Conservation (phyloP, 2,888 invertebrate genomes). For the Tupiocoris notatus region DNA sequence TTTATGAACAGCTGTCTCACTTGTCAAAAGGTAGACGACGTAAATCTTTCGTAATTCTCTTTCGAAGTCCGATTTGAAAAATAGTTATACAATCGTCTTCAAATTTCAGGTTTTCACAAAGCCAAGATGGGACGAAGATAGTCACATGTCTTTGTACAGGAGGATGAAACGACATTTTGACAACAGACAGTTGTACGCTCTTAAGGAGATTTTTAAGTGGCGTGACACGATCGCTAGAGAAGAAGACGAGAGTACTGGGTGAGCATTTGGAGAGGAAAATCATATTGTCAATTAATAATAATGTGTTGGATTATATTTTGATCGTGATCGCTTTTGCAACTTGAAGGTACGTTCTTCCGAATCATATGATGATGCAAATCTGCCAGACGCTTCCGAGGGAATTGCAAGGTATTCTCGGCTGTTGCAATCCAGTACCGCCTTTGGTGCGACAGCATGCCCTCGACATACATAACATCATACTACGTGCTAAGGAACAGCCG, state of each 20-base stretch:
- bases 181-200: conserved; percentile 77
- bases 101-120: conserved; percentile 75
- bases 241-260: conserved; percentile 88
- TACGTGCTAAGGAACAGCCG: conserved; percentile 65
- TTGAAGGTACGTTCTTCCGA: conserved; percentile 89
- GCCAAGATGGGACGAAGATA: conserved; percentile 65
- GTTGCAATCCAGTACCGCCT: conserved; percentile 91
- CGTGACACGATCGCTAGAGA: conserved; percentile 77
- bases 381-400: conserved; percentile 85
- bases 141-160: conserved; percentile 72
- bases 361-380: conserved; percentile 91
- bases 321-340: too few species aligned
- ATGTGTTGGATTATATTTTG: too few species aligned
- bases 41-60: background rate
- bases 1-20: conserved; percentile 72
- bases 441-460: conserved; percentile 63
- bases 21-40: conserved; percentile 56
- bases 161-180: conserved; percentile 80
- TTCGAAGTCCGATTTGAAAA: background rate
- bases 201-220: conserved; percentile 82
- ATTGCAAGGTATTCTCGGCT: conserved; percentile 87
- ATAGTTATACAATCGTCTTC: too few species aligned
- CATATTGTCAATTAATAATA: too few species aligned
- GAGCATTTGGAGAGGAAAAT: too few species aligned
- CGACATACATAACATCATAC: conserved; percentile 64